Percentiles rank a stretch among this genome's conserved stretches.
These are phyloP conservation scores for Drosophila sp. DNA, from an alignment of 1,140 invertebrate species.

Conservation along the genomic window DNA sequence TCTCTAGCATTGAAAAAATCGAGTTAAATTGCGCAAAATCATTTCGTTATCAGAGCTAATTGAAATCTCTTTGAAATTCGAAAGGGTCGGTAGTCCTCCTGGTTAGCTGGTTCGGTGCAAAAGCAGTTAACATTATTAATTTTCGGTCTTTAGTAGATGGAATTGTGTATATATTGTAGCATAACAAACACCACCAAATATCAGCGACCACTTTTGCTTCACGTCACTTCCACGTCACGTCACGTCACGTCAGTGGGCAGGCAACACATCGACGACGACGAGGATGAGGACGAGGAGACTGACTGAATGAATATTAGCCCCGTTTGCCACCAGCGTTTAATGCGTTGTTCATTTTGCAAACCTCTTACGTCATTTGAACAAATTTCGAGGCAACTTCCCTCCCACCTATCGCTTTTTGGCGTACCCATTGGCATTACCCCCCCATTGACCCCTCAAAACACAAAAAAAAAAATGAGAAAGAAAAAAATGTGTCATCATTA, in stretches of 20 bases:
- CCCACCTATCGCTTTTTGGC: constrained; percentile 3
- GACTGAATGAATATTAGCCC: constrained; percentile 37
- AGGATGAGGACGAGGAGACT: not conserved
- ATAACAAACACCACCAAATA: constrained; percentile 1
- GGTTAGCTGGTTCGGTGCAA: not conserved
- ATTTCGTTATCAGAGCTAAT: too few species aligned
- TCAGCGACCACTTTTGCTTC: constrained; percentile 2
- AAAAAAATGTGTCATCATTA: constrained; percentile 72
- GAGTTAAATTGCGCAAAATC: too few species aligned
- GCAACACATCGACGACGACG: not conserved
- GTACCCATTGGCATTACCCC: not conserved
- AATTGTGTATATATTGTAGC: not conserved
- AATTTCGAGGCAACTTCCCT: constrained; percentile 27
- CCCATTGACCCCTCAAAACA: constrained; percentile 8
- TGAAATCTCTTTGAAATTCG: too few species aligned
- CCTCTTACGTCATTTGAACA: constrained; percentile 56
- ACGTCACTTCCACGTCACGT: constrained; percentile 3
- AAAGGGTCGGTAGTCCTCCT: too few species aligned
- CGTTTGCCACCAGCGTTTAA: constrained; percentile 38
- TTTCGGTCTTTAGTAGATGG: not conserved
- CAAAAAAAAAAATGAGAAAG: not conserved
- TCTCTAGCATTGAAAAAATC: too few species aligned
- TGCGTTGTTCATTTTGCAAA: constrained; percentile 54
- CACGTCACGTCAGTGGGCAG: constrained; percentile 10
- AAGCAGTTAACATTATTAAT: constrained; percentile 5